These are phyloP conservation scores for Leptinotarsa undecemlineata DNA, from an alignment of 1,140 invertebrate genomes.

Conservation along the genomic window DNA sequence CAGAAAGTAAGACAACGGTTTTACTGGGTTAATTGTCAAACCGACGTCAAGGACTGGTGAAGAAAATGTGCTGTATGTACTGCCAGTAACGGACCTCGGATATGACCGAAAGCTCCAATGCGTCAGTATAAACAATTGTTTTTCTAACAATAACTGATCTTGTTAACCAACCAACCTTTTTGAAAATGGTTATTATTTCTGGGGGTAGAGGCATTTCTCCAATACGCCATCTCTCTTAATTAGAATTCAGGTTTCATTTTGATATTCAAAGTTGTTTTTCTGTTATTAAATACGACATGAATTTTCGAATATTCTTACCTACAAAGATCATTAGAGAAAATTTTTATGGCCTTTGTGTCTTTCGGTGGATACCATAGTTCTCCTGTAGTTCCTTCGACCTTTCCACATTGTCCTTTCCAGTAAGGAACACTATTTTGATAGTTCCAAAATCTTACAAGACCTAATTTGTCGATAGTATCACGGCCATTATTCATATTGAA, in stretches of 20 bases:
- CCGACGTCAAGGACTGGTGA: too few relatives aligned
- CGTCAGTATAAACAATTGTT: too few relatives aligned
- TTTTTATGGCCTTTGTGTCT: slow-evolving; percentile 59
- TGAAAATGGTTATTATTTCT: too few relatives aligned
- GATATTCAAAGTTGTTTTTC: too few relatives aligned
- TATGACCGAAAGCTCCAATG: too few relatives aligned
- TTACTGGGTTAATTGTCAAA: too few relatives aligned
- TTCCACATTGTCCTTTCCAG: slow-evolving; percentile 64
- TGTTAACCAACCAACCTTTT: too few relatives aligned
- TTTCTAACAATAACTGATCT: too few relatives aligned
- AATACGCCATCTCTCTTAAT: neutral
- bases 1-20: too few relatives aligned
- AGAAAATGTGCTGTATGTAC: too few relatives aligned
- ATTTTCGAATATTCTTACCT: slow-evolving; percentile 53
- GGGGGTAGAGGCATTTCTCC: too few relatives aligned
- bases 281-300: neutral
- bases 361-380: slow-evolving; percentile 75
- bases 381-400: slow-evolving; percentile 71
- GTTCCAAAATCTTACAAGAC: slow-evolving; percentile 71
- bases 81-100: too few relatives aligned
- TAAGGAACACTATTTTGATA: slow-evolving; percentile 60
- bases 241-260: neutral
- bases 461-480: slow-evolving; percentile 65
- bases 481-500: slow-evolving; percentile 76
- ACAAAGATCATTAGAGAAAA: slow-evolving; percentile 76